Percentiles rank a stretch among this genome's conserved stretches.
phyloP scores from a whole-genome alignment of 2,888 invertebrate species.

The Papilio demoleus region DNA sequence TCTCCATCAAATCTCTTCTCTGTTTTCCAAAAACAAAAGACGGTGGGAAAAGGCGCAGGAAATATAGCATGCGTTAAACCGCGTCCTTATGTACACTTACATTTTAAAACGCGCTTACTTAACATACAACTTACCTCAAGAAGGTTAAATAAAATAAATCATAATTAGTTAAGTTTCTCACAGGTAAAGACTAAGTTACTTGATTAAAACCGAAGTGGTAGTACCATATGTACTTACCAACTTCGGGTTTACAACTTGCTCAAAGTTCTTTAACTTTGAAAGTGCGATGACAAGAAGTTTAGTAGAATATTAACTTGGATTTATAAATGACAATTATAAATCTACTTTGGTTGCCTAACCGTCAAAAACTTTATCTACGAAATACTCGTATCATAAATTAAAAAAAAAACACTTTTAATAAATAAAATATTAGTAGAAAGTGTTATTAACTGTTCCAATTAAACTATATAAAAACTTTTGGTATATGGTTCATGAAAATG shows the following conservation, averaged over 20 bases:
- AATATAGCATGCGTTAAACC: neutral
- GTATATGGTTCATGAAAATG: too few relatives aligned
- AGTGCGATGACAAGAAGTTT: constrained; percentile 9
- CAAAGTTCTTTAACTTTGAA: constrained; percentile 14
- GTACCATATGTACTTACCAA: neutral
- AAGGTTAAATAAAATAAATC: neutral
- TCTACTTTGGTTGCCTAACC: neutral
- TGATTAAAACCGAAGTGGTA: constrained; percentile 21
- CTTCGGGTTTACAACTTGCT: constrained; percentile 6
- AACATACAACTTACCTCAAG: too few relatives aligned
- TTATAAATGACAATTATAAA: neutral
- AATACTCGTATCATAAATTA: too few relatives aligned
- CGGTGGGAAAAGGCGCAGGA: neutral
- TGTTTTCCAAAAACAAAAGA: too few relatives aligned
- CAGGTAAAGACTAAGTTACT: constrained; percentile 10
- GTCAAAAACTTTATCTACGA: too few relatives aligned
- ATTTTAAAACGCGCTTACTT: too few relatives aligned
- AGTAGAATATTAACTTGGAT: neutral
- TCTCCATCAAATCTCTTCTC: too few relatives aligned
- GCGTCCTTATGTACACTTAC: too few relatives aligned
- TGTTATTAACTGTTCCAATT: too few relatives aligned
- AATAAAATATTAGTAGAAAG: too few relatives aligned
- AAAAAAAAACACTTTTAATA: too few relatives aligned
- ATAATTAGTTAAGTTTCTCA: constrained; percentile 17
- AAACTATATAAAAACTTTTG: too few relatives aligned